Evolutionary conservation across 2,888 invertebrate genomes (phyloP).

Genomic region (Arrhopalites spinosus): DNA sequence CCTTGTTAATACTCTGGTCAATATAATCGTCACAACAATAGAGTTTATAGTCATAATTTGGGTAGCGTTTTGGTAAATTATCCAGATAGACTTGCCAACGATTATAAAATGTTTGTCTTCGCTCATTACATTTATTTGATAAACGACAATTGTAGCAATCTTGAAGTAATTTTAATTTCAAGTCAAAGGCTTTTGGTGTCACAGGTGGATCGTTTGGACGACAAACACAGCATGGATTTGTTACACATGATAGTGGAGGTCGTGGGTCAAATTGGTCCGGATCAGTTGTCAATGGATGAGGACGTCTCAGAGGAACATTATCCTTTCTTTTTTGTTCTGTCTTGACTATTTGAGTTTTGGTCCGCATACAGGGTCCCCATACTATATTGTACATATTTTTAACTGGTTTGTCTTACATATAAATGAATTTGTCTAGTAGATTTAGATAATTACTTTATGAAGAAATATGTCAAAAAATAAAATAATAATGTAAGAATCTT

Average conservation of each 20-base stretch:
- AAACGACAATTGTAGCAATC: constrained; percentile 40
- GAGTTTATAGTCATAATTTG: constrained; percentile 49
- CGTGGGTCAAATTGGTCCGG: constrained; percentile 42
- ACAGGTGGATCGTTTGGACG: constrained; percentile 41
- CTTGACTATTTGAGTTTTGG: not conserved
- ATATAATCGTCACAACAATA: constrained; percentile 54
- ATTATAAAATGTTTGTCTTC: constrained; percentile 43
- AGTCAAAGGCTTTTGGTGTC: constrained; percentile 40
- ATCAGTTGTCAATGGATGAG: constrained; percentile 25
- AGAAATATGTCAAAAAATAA: too few relatives aligned
- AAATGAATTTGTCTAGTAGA: too few relatives aligned
- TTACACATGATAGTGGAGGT: constrained; percentile 36
- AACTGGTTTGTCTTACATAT: too few relatives aligned
- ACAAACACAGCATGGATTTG: constrained; percentile 45
- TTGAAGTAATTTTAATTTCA: constrained; percentile 45
- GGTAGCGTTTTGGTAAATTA: constrained; percentile 28
- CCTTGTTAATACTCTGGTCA: constrained; percentile 48
- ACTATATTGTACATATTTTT: constrained; percentile 16
- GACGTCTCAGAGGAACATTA: not conserved
- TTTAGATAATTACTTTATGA: too few relatives aligned
- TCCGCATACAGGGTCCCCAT: constrained; percentile 2
- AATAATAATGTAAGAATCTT: too few relatives aligned
- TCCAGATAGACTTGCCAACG: constrained; percentile 50
- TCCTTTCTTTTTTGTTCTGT: not conserved
- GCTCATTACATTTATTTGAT: constrained; percentile 43